Percentiles rank a stretch among this genome's conserved stretches.
Evolutionary conservation across 2,888 invertebrate species (phyloP).

Genomic region (Xanthia icteritia): DNA sequence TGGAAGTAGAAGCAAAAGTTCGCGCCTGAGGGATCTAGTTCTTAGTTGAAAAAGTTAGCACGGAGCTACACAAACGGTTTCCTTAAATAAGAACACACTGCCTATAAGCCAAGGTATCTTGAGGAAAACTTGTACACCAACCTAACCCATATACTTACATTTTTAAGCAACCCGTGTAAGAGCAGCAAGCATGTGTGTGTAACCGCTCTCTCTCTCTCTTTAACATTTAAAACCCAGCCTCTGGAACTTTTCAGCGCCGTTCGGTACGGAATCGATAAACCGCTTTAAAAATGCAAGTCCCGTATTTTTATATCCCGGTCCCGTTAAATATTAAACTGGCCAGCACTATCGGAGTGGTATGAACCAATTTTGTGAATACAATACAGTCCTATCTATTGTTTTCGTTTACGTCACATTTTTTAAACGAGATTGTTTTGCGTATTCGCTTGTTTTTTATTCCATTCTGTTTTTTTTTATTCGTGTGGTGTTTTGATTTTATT

Average conservation of each 20-base stretch:
- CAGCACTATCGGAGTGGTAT: constrained; percentile 45
- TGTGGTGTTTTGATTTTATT: constrained; percentile 26
- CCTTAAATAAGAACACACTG: not conserved
- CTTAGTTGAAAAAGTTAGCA: constrained; percentile 13
- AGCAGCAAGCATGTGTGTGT: constrained; percentile 18
- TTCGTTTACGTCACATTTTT: constrained; percentile 50
- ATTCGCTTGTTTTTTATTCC: constrained; percentile 21
- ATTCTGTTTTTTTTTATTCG: constrained; percentile 8
- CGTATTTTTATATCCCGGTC: constrained; percentile 51
- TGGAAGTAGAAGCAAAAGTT: not conserved
- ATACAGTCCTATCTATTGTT: constrained; percentile 50
- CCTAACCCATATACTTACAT: not conserved
- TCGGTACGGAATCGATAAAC: constrained; percentile 55
- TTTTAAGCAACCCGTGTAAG: not conserved
- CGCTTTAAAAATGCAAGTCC: constrained; percentile 64
- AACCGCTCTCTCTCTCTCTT: constrained; percentile 23
- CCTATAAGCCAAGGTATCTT: constrained; percentile 8
- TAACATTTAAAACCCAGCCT: constrained; percentile 49
- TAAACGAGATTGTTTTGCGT: constrained; percentile 42
- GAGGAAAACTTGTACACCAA: constrained; percentile 10
- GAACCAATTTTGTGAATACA: constrained; percentile 58
- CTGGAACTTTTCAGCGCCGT: constrained; percentile 37
- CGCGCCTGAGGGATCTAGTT: not conserved
- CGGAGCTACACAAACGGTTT: not conserved
- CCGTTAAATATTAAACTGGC: constrained; percentile 44